phyloP scores from a whole-genome alignment of 2,113 vertebrate species.

The Sphaerodactylus townsendi region DNA sequence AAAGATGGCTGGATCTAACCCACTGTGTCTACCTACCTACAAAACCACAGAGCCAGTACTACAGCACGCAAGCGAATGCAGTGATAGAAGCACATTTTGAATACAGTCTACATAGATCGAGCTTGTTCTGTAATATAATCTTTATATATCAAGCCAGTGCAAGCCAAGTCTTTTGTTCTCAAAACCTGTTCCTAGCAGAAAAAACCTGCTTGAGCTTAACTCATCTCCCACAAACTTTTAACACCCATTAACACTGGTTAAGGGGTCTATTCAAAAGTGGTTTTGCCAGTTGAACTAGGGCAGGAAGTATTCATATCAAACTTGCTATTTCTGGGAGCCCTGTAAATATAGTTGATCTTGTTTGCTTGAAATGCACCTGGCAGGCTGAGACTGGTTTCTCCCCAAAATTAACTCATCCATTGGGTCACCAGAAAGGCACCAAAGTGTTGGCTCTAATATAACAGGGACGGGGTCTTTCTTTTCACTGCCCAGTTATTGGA shows the following conservation, averaged over 20 bases:
- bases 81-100: not conserved
- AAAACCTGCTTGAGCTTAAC: not conserved
- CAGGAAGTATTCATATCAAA: not conserved
- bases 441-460: not conserved
- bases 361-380: conserved; percentile 8
- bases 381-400: not conserved
- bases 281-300: not conserved
- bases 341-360: conserved; percentile 1
- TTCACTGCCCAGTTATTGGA: not conserved
- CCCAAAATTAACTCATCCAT: not conserved
- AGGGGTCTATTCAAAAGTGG: conserved; percentile 1
- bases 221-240: not conserved
- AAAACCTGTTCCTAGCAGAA: not conserved
- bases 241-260: not conserved
- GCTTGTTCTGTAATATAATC: not conserved
- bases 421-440: not conserved
- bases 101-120: not conserved
- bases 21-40: not conserved
- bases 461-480: not conserved
- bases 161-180: conserved; percentile 6
- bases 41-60: conserved; percentile 5
- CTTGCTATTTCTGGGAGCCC: not conserved
- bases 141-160: not conserved
- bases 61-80: not conserved
- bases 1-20: too few relatives aligned